phyloP scores from a whole-genome alignment of 2,113 vertebrate species.

The Aspidoscelis tigris region DNA sequence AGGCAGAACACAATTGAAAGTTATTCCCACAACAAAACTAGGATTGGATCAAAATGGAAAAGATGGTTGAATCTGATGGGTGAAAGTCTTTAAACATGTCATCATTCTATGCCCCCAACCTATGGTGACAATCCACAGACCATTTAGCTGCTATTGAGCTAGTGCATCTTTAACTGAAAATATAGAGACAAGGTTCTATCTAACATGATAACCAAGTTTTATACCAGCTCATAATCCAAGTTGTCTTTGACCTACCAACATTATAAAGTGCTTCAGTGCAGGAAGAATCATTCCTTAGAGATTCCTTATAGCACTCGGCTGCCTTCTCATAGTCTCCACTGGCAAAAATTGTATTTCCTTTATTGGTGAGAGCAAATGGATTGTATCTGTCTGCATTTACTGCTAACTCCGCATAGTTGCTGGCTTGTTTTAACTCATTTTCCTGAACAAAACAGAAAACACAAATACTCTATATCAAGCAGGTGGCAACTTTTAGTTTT shows the following conservation, averaged over 20 bases:
- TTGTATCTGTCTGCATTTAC: constrained; percentile 94
- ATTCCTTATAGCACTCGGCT: constrained; percentile 94
- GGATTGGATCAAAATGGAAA: no score
- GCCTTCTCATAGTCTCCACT: constrained; percentile 92
- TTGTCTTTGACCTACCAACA: constrained; percentile 81
- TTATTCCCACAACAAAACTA: no score
- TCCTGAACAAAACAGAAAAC: constrained; percentile 78
- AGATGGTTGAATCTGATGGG: no score
- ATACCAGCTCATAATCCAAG: constrained; percentile 37
- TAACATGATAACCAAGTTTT: constrained; percentile 5
- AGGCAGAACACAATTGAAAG: no score
- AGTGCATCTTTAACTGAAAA: neutral
- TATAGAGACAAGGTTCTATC: neutral
- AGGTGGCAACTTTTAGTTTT: constrained; percentile 27
- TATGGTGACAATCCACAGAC: neutral
- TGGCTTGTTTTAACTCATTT: constrained; percentile 91
- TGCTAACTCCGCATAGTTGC: constrained; percentile 92
- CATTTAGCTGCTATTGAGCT: neutral
- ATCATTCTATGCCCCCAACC: no score
- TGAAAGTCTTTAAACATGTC: no score
- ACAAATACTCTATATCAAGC: constrained; percentile 49
- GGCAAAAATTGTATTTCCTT: constrained; percentile 91
- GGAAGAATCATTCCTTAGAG: constrained; percentile 94
- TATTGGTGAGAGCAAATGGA: constrained; percentile 93
- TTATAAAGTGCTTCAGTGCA: constrained; percentile 97